A percentile compares a stretch with the other conserved stretches of the same genome.
Evolutionary conservation across 1,140 invertebrate genomes (phyloP).

Genomic region (Whitmania pigra): DNA sequence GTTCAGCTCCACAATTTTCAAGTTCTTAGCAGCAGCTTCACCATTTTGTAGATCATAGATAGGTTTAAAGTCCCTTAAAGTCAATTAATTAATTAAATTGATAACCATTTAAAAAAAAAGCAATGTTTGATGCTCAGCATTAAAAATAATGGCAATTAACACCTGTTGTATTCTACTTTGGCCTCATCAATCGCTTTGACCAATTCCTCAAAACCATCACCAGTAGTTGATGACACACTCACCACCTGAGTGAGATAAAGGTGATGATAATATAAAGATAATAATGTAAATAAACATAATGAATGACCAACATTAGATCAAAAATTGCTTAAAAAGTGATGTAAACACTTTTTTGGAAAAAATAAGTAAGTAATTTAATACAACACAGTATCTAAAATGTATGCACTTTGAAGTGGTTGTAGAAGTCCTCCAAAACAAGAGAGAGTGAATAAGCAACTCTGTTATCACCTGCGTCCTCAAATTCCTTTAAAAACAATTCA

Average conservation of each 20-base stretch:
- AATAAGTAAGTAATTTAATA: neutral
- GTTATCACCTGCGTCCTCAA: slow-evolving; percentile 62
- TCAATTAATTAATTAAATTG: too few relatives aligned
- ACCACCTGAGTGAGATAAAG: slow-evolving; percentile 46
- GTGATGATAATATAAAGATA: too few relatives aligned
- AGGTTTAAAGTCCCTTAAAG: too few relatives aligned
- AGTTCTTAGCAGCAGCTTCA: too few relatives aligned
- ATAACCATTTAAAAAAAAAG: too few relatives aligned
- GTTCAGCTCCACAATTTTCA: too few relatives aligned
- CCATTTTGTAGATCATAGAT: too few relatives aligned
- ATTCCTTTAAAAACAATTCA: slow-evolving; percentile 78
- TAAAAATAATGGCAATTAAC: too few relatives aligned
- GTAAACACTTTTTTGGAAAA: neutral
- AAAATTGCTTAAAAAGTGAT: neutral
- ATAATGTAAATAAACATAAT: too few relatives aligned
- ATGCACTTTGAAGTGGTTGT: slow-evolving; percentile 56
- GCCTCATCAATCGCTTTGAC: slow-evolving; percentile 43
- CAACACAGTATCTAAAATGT: neutral
- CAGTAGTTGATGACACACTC: slow-evolving; percentile 72
- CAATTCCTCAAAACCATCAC: slow-evolving; percentile 47
- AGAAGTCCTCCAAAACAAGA: slow-evolving; percentile 88
- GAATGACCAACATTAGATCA: neutral
- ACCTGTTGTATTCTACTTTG: slow-evolving; percentile 43
- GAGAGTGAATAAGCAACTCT: slow-evolving; percentile 86
- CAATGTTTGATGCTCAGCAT: too few relatives aligned